Base-by-base conservation (phyloP, 2,888 invertebrate species). In the Xylophagus ater region DNA sequence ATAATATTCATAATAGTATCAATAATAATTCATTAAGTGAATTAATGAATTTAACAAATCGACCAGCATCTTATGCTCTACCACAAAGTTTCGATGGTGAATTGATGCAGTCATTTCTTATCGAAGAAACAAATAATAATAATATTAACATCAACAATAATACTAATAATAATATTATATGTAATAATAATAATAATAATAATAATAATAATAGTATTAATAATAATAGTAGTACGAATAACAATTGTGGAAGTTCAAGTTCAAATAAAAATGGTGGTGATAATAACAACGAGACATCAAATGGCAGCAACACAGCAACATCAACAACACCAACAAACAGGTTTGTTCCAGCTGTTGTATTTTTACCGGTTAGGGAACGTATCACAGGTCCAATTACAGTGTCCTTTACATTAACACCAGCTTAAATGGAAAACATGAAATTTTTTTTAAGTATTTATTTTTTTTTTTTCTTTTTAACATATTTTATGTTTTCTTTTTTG, bases 371-470 rank as follows among this genome's bases (percentile, higher is more conserved):
- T 59, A 80, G 83, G 52, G 81, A 86, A 62, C 79, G 85, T 65
- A 78, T 90, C 57, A 81, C 81, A 59, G 79, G 82, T 59, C 81
- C 86, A 52, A 75, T 90, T 54, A 88, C 88, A 53, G 82, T 89
- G 57, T 88, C 90, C 65, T 89, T 94, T 63, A 88, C 83, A 63
- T 78, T 94, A 54, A 92, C 88, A 63, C 93, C 93, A 57, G 87
- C 90, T 72, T 88, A 81, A 69, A 23, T 5, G 3, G 24, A 20
- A n/a, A n/a, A n/a, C n/a, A n/a, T n/a, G n/a, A n/a, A n/a, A n/a
- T n/a, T n/a, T n/a, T n/a, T n/a, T n/a, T n/a, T n/a, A n/a, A n/a
- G n/a, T n/a, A n/a, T n/a, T n/a, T n/a, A n/a, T n/a, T n/a, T n/a
- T n/a, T n/a, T n/a, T n/a, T n/a, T n/a, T n/a, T n/a, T n/a, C n/a